Base-by-base conservation (phyloP, 2,888 invertebrate species). In the Dryomyza anilis region DNA sequence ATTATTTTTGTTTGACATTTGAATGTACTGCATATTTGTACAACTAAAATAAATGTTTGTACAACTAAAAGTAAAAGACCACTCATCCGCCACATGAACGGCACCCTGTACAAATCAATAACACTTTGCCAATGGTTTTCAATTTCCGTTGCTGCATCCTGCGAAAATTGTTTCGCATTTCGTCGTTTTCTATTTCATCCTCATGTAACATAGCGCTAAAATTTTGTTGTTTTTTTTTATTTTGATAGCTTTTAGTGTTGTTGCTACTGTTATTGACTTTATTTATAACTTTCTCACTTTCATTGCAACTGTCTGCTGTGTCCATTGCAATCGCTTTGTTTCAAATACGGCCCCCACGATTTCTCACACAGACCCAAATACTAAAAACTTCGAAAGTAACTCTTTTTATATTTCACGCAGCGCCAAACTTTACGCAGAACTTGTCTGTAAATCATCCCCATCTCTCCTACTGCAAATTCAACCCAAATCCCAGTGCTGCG, bases 241-340 rank as follows among this genome's bases (percentile, higher is more conserved):
- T 12, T 57, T 57, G 57, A 14, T 63, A 25, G 50, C 25, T 48
- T 10, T 25, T 48, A 12, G 16, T 25, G 46, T 48, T 52, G 8
- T 52, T 61, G 25, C 52, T 61, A 36, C 52, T 48, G 30, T 46
- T 39, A 12, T 48, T 23, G 23, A 29, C 48, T 63, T 63, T 63
- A 63, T 63, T 66, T 59, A 55, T 48, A 63, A 63, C 48, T 59
- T 63, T 63, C 55, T 60, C 60, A 56, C 60, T 60, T 63, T 60
- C 60, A 56, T n/a, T 55, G 39, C 33, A 36, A 52, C 50, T 29
- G n/a, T n/a, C n/a, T n/a, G n/a, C 27, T 60, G 46, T 45, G 58
- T 36, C 33, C 59, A 64, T 53, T 64, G 52, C 64, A 33, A 45
- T 53, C 25, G 53, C 23, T 55, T 45, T 8, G 39, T 64, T 61